These are phyloP conservation scores for Lycia hirtaria DNA, from an alignment of 2,888 invertebrate genomes.

Conservation along the genomic window DNA sequence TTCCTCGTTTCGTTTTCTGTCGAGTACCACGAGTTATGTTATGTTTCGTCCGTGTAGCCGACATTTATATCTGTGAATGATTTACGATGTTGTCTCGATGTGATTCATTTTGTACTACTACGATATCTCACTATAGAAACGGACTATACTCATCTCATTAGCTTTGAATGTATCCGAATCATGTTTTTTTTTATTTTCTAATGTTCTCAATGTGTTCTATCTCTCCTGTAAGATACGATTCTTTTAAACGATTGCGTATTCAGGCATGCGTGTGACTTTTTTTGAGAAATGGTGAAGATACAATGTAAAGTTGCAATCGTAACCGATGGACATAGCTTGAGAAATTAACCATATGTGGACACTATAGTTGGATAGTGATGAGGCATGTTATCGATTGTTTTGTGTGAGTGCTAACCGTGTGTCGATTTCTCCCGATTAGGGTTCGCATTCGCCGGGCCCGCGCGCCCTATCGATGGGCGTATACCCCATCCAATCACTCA, in stretches of 20 bases:
- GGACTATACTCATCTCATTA: constrained; percentile 65
- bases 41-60: constrained; percentile 79
- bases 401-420: constrained; percentile 87
- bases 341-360: constrained; percentile 27
- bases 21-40: constrained; percentile 70
- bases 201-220: constrained; percentile 61
- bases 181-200: constrained; percentile 50
- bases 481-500: constrained; percentile 95
- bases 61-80: constrained; percentile 70
- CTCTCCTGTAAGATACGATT: constrained; percentile 55
- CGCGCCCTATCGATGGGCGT: constrained; percentile 95
- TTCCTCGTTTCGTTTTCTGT: constrained; percentile 57
- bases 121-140: constrained; percentile 49
- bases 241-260: constrained; percentile 45
- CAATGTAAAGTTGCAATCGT: constrained; percentile 54
- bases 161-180: constrained; percentile 80
- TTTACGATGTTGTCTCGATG: constrained; percentile 73
- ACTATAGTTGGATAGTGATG: constrained; percentile 56
- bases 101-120: constrained; percentile 64
- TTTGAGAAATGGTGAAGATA: constrained; percentile 36
- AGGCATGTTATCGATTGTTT: constrained; percentile 79
- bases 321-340: constrained; percentile 64
- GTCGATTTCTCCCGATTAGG: constrained; percentile 88
- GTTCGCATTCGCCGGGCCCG: constrained; percentile 96
- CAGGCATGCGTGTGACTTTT: constrained; percentile 69